phyloP scores from a whole-genome alignment of 2,888 invertebrate genomes.

The Mesopsocus fuscifrons region DNA sequence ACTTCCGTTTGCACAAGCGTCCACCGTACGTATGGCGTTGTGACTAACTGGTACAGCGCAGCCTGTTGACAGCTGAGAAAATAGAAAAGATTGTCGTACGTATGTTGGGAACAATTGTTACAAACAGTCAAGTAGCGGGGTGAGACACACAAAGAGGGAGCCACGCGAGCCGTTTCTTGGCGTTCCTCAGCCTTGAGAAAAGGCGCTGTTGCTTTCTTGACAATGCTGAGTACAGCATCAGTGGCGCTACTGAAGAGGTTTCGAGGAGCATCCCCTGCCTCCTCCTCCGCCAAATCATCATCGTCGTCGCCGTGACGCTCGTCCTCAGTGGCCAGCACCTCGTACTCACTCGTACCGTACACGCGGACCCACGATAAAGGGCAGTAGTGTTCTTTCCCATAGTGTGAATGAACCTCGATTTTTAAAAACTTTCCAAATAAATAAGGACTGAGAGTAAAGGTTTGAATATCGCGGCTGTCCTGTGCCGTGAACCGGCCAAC shows the following conservation, averaged over 20 bases:
- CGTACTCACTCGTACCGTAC: constrained; percentile 84
- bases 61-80: constrained; percentile 49
- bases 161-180: constrained; percentile 23
- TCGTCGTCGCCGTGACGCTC: constrained; percentile 42
- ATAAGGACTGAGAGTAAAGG: constrained; percentile 60
- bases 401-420: constrained; percentile 81
- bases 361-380: constrained; percentile 90
- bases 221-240: constrained; percentile 80
- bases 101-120: constrained; percentile 48
- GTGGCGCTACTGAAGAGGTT: constrained; percentile 72
- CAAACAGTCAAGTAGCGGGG: constrained; percentile 57
- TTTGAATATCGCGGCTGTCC: constrained; percentile 73
- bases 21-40: constrained; percentile 36
- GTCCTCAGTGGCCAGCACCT: constrained; percentile 68
- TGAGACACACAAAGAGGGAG: constrained; percentile 36
- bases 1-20: constrained; percentile 40
- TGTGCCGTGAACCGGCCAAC: constrained; percentile 75
- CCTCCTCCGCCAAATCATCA: constrained; percentile 38
- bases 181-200: constrained; percentile 19
- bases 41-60: constrained; percentile 38
- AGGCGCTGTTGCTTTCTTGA: constrained; percentile 64
- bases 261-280: constrained; percentile 32
- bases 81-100: constrained; percentile 51
- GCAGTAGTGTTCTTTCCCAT: constrained; percentile 94
- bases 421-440: constrained; percentile 78